Evolutionary conservation across 2,888 invertebrate genomes (phyloP).

Genomic region (Leucophora obtusa): DNA sequence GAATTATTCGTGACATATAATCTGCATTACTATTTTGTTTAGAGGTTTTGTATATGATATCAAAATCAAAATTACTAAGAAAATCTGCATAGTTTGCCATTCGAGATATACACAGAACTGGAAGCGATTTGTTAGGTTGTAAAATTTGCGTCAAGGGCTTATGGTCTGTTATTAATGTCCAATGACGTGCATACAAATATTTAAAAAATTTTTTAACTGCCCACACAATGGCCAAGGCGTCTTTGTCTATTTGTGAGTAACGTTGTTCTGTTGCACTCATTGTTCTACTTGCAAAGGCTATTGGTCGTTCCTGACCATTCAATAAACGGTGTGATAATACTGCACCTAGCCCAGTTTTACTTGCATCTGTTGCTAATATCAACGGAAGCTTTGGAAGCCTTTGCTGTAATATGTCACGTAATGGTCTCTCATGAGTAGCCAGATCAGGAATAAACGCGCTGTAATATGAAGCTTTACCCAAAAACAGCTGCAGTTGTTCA

Average conservation of each 20-base stretch:
- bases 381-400: conserved; percentile 16
- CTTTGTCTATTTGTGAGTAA: conserved; percentile 56
- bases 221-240: conserved; percentile 55
- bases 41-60: conserved; percentile 6
- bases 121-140: conserved; percentile 50
- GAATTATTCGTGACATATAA: conserved; percentile 10
- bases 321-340: conserved; percentile 33
- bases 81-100: conserved; percentile 47
- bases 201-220: conserved; percentile 38
- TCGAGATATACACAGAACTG: conserved; percentile 28
- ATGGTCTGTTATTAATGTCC: conserved; percentile 56
- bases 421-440: background rate
- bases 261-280: conserved; percentile 46
- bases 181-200: conserved; percentile 47
- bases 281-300: conserved; percentile 50
- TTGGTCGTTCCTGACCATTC: conserved; percentile 37
- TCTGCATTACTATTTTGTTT: conserved; percentile 23
- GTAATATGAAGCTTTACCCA: conserved; percentile 33
- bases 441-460: conserved; percentile 19
- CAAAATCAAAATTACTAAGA: conserved; percentile 35
- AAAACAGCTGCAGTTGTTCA: conserved; percentile 52
- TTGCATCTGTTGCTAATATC: conserved; percentile 44
- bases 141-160: conserved; percentile 54
- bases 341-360: conserved; percentile 48
- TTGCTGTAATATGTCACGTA: conserved; percentile 51